Percentiles rank a stretch among this genome's conserved stretches.
These are phyloP conservation scores for Australoheros facetus DNA, from an alignment of 2,797 vertebrate species.

Conservation along the genomic window DNA sequence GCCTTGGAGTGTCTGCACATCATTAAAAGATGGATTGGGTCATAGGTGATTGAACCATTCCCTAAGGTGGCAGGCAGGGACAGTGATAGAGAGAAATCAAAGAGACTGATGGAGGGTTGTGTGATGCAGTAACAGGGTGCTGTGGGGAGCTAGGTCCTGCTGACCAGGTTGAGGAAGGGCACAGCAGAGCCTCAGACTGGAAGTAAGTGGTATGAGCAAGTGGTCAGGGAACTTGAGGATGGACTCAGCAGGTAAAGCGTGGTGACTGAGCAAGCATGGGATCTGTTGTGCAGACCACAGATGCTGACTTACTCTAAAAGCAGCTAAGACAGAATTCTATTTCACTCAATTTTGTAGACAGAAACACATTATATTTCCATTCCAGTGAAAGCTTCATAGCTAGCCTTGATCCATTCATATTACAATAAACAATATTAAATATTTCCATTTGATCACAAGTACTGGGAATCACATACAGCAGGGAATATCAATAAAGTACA, in stretches of 20 bases:
- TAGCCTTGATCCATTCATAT: background rate
- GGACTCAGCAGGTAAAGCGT: slow-evolving; percentile 51
- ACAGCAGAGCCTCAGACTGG: slow-evolving; percentile 40
- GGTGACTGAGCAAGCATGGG: slow-evolving; percentile 28
- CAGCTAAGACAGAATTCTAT: background rate
- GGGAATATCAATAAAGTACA: background rate
- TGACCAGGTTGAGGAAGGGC: slow-evolving; percentile 50
- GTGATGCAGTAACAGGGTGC: slow-evolving; percentile 49
- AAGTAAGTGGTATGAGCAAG: slow-evolving; percentile 29
- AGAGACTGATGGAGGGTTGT: slow-evolving; percentile 50
- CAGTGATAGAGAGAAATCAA: slow-evolving; percentile 52
- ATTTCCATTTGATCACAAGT: background rate
- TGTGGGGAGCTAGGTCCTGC: slow-evolving; percentile 43
- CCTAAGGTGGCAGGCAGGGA: slow-evolving; percentile 57
- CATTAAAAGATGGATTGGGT: slow-evolving; percentile 77
- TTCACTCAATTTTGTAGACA: background rate
- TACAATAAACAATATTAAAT: background rate
- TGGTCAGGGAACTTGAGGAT: slow-evolving; percentile 33
- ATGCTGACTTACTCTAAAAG: slow-evolving; percentile 25
- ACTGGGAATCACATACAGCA: background rate
- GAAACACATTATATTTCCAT: background rate
- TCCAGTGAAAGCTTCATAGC: background rate
- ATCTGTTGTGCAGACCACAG: slow-evolving; percentile 34
- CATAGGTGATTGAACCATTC: slow-evolving; percentile 70
- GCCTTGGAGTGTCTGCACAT: slow-evolving; percentile 65